Base-by-base conservation (phyloP, 1,140 invertebrate genomes). In the Uloborus diversus region DNA sequence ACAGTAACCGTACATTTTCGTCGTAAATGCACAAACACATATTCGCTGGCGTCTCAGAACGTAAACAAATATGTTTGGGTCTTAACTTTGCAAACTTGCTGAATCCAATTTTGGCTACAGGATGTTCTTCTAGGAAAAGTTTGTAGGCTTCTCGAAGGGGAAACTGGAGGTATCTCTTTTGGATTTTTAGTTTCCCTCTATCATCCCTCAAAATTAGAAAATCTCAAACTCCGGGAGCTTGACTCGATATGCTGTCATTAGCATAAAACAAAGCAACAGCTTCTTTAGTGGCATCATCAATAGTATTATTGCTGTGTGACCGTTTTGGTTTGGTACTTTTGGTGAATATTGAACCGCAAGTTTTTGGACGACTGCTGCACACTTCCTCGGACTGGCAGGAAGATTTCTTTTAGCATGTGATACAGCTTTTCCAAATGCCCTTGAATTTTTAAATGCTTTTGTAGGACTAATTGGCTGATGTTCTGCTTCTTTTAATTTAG, bases 11-110 rank as follows among this genome's bases (percentile, higher is more conserved):
- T 9, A 62, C 20, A 20, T 62, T 62, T 30, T 62, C 59, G 30
- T 62, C 23, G 28, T 13, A 62, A 28, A 62, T 62, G 30, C 20
- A 62, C 7, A 62, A 32, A 32, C 59, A 62, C 20, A 62, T 32
- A 9, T 62, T 27, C 9, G 5, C 23, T 4, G 27, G 4, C 4
- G 59, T 30, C 14, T 62, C 20, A 27, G 5, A 7, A 4, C 59
- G 23, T 20, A 62, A 62, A 30, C 59, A 62, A 30, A 62, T 28
- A 30, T 62, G 59, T 20, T 13, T 32, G 9, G 11, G 59, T 30
- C 59, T 62, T 20, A 62, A 62, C 4, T 20, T 62, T 5, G 25
- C 25, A 62, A 62, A 62, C 20, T 62, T 62, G 59, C 59, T 62
- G 30, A 62, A 62, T 7, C 59, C 59, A 4, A 62, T 32, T 30